Base-by-base conservation (phyloP, 2,888 invertebrate species). In the Cantharis nigra region DNA sequence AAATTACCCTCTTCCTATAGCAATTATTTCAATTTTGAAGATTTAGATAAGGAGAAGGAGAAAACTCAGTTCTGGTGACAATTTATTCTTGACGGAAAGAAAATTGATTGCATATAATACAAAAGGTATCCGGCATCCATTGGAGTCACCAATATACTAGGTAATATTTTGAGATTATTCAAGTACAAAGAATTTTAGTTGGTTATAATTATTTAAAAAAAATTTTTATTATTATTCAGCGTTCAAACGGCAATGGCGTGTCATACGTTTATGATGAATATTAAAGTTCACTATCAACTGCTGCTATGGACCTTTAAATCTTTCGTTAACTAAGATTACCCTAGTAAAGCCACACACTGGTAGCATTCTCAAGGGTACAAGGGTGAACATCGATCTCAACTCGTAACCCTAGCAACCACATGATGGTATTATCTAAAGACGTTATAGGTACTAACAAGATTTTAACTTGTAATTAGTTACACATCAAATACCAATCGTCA, bases 391-490 rank as follows among this genome's bases (percentile, higher is more conserved):
- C 86, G 86, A 86, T 86, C 86, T 86, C 83, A 83, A 80, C 82
- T 83, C 84, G 86, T 86, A 83, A 85, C 85, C 86, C 80, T 86
- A 82, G 85, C 85, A 86, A 86, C 86, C 84, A 84, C 84, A 85
- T 85, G 83, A 83, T 85, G 85, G 85, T 85, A 85, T 86, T 85
- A 85, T 85, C 85, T 83, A 84, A 86, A 86, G 86, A 86, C 84
- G 85, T 85, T 85, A 85, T 84, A 63, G 64, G 85, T 85, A 85
- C 83, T 72, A 75, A 78, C 78, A 85, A 84, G 85, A 86, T 84
- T 81, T 83, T 83, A 83, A 83, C 84, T 85, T 75, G 75, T 78
- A 49, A 49, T 49, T 49, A 49, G 49, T 49, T 49, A 49, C 49
- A 9, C 49, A 49, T 49, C 49, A 49, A 49, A 49, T 49, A 49